A percentile compares a stretch with the other conserved stretches of the same genome.
phyloP scores from a whole-genome alignment of 2,797 vertebrate genomes.

The Cuculus canorus region DNA sequence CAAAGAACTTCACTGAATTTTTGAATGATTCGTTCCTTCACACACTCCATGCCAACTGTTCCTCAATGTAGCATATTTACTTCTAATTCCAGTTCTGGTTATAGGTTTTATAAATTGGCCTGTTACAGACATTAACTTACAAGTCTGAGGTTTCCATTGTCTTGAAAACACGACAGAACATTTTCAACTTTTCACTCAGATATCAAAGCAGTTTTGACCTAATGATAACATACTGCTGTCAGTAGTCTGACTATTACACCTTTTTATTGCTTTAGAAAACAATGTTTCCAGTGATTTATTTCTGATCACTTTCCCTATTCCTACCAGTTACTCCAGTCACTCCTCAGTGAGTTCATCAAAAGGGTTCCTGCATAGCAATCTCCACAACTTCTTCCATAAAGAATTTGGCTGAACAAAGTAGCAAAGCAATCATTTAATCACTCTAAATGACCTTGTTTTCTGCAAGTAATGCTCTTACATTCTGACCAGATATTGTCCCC shows the following conservation, averaged over 20 bases:
- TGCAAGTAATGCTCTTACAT: background rate
- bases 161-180: background rate
- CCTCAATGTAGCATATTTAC: background rate
- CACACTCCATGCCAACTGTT: background rate
- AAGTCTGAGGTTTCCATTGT: background rate
- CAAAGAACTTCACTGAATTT: slow-evolving; percentile 7
- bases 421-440: background rate
- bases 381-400: background rate
- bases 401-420: background rate
- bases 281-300: background rate
- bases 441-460: background rate
- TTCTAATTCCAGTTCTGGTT: background rate
- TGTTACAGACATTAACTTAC: background rate
- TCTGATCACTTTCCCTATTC: background rate
- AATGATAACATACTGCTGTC: background rate
- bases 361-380: background rate
- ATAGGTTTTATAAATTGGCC: background rate
- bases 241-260: background rate
- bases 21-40: background rate
- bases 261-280: background rate
- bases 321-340: background rate
- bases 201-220: slow-evolving; percentile 7
- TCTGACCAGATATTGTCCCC: background rate
- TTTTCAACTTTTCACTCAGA: background rate
- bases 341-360: background rate